Evolutionary conservation across 2,888 invertebrate genomes (phyloP).

Genomic region (Cantharis rufa): DNA sequence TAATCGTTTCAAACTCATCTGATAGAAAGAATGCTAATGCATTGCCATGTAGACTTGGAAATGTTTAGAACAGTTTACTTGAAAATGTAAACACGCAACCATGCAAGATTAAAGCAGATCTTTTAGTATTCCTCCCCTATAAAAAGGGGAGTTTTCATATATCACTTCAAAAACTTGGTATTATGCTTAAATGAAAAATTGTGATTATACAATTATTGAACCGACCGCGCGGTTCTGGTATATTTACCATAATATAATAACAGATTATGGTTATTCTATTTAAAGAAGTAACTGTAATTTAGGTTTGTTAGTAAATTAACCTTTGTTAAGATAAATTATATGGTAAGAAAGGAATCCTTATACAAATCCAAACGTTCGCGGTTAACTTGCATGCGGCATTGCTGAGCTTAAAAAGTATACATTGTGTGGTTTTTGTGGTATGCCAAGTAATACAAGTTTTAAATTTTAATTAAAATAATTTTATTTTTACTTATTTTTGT

Average conservation of each 20-base stretch:
- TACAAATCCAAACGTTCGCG: background rate
- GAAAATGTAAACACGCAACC: background rate
- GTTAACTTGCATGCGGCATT: background rate
- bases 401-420: background rate
- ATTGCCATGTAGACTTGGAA: background rate
- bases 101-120: background rate
- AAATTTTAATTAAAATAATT: conserved; percentile 2
- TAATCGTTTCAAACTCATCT: background rate
- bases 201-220: background rate
- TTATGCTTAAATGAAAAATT: background rate
- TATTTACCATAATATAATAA: background rate
- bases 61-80: background rate
- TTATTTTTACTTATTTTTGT: background rate
- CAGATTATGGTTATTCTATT: background rate
- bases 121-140: background rate
- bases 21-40: background rate
- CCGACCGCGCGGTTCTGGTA: background rate
- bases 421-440: conserved; percentile 25
- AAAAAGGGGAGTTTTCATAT: background rate
- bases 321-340: background rate
- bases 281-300: background rate
- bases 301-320: background rate
- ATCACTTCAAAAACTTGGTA: background rate
- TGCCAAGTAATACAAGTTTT: conserved; percentile 8
- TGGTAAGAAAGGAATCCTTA: background rate